phyloP scores from a whole-genome alignment of 2,888 invertebrate species.

The Drosophila paranaensis region DNA sequence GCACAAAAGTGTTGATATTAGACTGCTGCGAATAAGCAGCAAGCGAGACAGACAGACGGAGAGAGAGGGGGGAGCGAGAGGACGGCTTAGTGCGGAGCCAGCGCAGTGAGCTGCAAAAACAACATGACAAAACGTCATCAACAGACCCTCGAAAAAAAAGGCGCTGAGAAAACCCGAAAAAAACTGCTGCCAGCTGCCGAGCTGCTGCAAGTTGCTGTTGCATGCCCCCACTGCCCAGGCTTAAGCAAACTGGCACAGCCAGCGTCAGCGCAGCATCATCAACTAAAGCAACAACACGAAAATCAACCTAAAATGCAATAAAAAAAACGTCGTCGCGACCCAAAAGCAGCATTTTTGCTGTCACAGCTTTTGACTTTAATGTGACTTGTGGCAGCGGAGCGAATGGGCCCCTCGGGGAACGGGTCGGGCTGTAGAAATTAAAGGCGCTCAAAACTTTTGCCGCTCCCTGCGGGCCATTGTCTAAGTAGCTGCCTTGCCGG shows the following conservation, averaged over 20 bases:
- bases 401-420: background rate
- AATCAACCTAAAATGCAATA: conserved; percentile 36
- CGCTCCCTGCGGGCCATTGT: conserved; percentile 33
- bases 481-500: conserved; percentile 64
- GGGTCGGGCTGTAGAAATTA: conserved; percentile 48
- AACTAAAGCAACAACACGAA: conserved; percentile 28
- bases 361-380: conserved; percentile 72
- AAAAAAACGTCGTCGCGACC: conserved; percentile 24
- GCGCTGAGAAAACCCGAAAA: conserved; percentile 17
- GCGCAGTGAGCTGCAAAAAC: conserved; percentile 52
- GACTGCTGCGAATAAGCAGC: conserved; percentile 57
- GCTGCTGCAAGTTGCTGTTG: conserved; percentile 46
- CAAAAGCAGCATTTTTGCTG: conserved; percentile 47
- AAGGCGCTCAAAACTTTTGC: conserved; percentile 54
- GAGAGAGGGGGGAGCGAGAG: background rate
- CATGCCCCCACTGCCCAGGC: background rate
- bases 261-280: conserved; percentile 51
- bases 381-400: conserved; percentile 44
- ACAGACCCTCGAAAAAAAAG: conserved; percentile 41
- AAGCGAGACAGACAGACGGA: background rate
- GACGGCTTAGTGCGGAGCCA: conserved; percentile 1
- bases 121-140: conserved; percentile 73
- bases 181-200: conserved; percentile 21
- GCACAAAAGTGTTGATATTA: conserved; percentile 82
- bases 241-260: background rate